Evolutionary conservation across 2,113 vertebrate species (phyloP), one percentile per base, ranked within the genome.

Genomic region (Notothenia rossii): DNA sequence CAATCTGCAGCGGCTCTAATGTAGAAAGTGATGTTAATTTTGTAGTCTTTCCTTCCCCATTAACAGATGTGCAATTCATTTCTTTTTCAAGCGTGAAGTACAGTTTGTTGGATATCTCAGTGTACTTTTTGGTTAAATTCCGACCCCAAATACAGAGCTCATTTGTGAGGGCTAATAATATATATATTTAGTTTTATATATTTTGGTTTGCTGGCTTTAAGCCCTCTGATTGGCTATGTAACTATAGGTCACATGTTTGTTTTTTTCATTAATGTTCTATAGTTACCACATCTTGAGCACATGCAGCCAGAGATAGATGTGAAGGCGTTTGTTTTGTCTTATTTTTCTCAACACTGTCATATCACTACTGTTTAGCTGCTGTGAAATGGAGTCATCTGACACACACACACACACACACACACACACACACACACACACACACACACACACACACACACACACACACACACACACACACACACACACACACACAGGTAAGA

Each of bases 151-250:
- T 69, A 56, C 36, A 63, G 45, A 79, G 51, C 64, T 74, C 53
- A 75, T 79, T 78, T 76, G 48, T 78, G 56, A 86, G 85, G 79
- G 79, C 86, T 84, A 76, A 67, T 77, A 45, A 75, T 36, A 46
- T n/a, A 17, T 7, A 7, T 62, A 5, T 18, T 20, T 63, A 25
- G 45, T 13, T 36, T 5, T 62, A 5, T 18, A 29, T 63, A 25
- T 50, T 13, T 29, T 73, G 4, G 20, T 75, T 81, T 70, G 33
- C 50, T 63, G 58, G 63, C 58, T 72, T 50, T 77, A 61, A 58
- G 56, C 60, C 60, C 45, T 69, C 53, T 72, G n/a, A n/a, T 72
- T 58, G 79, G 49, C 48, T 65, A 7, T 60, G 54, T 69, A 76
- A 87, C 64, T 29, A 25, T 72, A 29, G 40, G 10, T 68, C 65